Conservation (phyloP, 2,797 vertebrate species). For the Paguma larvata region DNA sequence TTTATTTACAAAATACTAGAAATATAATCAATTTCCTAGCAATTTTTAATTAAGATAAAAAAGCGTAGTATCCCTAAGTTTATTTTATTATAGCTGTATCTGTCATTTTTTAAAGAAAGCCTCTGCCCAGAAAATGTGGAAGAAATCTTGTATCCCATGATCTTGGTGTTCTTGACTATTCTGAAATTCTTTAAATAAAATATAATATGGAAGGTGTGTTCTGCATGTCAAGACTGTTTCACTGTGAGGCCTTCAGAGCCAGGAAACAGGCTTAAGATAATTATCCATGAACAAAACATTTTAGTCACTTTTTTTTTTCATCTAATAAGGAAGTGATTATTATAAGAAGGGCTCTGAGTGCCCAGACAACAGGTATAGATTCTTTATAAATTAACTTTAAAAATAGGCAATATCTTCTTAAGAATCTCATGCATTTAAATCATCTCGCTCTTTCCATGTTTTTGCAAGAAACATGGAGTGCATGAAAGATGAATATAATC, state of each 20-base stretch:
- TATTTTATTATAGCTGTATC: neutral
- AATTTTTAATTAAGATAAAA: slow-evolving; percentile 38
- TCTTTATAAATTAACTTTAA: slow-evolving; percentile 54
- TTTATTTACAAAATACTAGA: neutral
- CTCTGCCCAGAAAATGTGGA: neutral
- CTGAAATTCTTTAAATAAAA: slow-evolving; percentile 77
- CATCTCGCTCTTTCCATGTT: neutral
- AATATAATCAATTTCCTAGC: neutral
- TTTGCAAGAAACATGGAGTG: neutral
- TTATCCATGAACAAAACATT: slow-evolving; percentile 60
- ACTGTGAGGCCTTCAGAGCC: slow-evolving; percentile 4
- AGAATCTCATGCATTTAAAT: slow-evolving; percentile 8
- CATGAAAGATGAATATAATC: neutral
- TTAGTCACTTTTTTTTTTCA: neutral
- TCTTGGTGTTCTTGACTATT: slow-evolving; percentile 43
- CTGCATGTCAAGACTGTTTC: neutral
- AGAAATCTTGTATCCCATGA: neutral
- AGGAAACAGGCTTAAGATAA: slow-evolving; percentile 64
- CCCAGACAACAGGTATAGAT: neutral
- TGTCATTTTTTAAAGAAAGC: slow-evolving; percentile 49
- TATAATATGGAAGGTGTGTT: slow-evolving; percentile 27
- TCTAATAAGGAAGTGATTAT: slow-evolving; percentile 53
- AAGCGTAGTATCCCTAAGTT: neutral
- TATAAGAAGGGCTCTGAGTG: neutral
- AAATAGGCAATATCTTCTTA: neutral